Evolutionary conservation across 2,888 invertebrate species (phyloP).

Genomic region (Papilio gigon): DNA sequence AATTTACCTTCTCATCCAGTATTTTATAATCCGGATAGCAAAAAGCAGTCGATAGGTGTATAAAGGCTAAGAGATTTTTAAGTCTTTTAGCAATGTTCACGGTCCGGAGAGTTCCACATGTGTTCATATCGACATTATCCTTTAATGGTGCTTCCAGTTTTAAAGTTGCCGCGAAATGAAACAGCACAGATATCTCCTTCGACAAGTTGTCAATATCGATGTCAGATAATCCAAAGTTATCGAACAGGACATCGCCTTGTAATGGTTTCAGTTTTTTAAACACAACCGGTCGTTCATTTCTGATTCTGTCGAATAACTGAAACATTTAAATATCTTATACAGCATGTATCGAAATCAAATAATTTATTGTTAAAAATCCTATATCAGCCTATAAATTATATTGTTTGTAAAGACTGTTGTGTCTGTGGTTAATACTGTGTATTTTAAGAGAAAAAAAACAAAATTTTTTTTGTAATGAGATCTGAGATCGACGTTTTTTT

Average conservation of each 20-base stretch:
- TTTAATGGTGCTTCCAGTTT: constrained; percentile 93
- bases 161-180: constrained; percentile 96
- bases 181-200: constrained; percentile 89
- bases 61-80: constrained; percentile 87
- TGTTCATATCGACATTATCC: constrained; percentile 94
- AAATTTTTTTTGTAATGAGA: no score
- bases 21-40: constrained; percentile 92
- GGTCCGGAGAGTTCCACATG: constrained; percentile 90
- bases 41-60: constrained; percentile 97
- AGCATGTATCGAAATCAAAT: constrained; percentile 4
- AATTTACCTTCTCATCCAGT: constrained; percentile 68
- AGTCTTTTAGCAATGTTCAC: constrained; percentile 89
- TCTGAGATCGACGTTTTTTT: no score
- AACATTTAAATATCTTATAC: constrained; percentile 46
- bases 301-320: constrained; percentile 87
- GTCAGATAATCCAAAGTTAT: constrained; percentile 83
- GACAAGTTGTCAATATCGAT: constrained; percentile 83
- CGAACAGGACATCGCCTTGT: constrained; percentile 87
- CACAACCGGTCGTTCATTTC: constrained; percentile 83
- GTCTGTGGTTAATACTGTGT: no score
- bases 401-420: no score
- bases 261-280: constrained; percentile 89
- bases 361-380: background rate
- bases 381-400: background rate
- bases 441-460: no score